A percentile compares a stretch with the other conserved stretches of the same genome.
phyloP scores from a whole-genome alignment of 2,113 vertebrate species.

The Neolamprologus variostigma region DNA sequence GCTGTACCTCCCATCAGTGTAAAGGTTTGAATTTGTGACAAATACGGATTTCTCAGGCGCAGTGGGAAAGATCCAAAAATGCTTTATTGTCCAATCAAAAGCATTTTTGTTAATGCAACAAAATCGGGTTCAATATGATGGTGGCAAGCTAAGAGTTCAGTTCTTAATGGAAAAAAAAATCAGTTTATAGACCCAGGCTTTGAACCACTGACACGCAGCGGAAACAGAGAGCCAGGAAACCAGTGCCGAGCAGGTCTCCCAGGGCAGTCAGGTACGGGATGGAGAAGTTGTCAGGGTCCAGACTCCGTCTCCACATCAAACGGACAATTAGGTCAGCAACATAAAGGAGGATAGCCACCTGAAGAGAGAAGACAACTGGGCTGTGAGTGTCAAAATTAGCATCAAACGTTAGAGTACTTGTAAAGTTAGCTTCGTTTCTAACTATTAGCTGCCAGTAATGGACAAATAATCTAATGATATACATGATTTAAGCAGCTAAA shows the following conservation, averaged over 20 bases:
- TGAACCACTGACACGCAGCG: constrained; percentile 52
- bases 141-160: neutral
- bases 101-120: neutral
- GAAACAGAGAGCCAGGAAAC: constrained; percentile 87
- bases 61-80: neutral
- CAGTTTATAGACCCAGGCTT: constrained; percentile 31
- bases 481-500: neutral
- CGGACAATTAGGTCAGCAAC: constrained; percentile 85
- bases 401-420: neutral
- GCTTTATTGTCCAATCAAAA: constrained; percentile 9
- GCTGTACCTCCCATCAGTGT: neutral
- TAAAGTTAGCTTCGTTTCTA: neutral
- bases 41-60: neutral
- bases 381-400: neutral
- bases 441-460: neutral
- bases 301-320: constrained; percentile 79
- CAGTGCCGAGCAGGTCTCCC: constrained; percentile 89
- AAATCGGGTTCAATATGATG: neutral
- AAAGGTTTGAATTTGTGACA: neutral
- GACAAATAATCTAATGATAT: neutral
- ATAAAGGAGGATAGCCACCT: constrained; percentile 90
- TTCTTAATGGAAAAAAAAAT: neutral
- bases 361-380: neutral
- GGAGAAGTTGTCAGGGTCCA: constrained; percentile 94
- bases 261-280: constrained; percentile 97